These are phyloP conservation scores for Limanda limanda DNA, from an alignment of 2,113 vertebrate species.

Conservation along the genomic window DNA sequence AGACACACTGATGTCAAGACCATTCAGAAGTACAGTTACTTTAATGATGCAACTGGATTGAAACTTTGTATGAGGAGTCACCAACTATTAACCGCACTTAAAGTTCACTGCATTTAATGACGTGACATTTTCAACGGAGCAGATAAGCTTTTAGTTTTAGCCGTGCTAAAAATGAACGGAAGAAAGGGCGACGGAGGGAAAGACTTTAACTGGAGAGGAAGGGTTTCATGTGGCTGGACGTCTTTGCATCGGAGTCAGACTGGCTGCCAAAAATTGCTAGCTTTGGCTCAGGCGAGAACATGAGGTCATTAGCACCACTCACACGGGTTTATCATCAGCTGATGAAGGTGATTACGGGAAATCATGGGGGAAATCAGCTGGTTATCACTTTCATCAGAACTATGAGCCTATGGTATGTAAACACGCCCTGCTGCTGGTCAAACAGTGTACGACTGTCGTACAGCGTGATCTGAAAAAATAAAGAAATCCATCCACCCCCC, in stretches of 20 bases:
- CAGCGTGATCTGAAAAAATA: neutral
- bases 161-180: neutral
- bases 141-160: neutral
- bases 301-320: constrained; percentile 1
- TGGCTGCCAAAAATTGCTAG: constrained; percentile 3
- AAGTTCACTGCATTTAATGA: neutral
- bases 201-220: neutral
- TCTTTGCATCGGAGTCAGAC: neutral
- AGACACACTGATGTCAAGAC: neutral
- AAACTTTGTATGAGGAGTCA: neutral
- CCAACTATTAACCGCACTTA: neutral
- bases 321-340: neutral
- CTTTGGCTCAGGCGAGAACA: neutral
- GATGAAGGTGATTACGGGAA: constrained; percentile 9
- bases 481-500: neutral
- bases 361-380: constrained; percentile 7
- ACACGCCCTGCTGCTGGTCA: neutral
- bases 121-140: neutral
- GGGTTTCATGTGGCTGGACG: neutral
- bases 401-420: neutral
- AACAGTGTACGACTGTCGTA: neutral
- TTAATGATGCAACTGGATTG: neutral
- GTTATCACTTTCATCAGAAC: constrained; percentile 7
- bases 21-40: neutral
- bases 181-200: neutral